Evolutionary conservation across 2,888 invertebrate genomes (phyloP).

Genomic region (Thereva unica): DNA sequence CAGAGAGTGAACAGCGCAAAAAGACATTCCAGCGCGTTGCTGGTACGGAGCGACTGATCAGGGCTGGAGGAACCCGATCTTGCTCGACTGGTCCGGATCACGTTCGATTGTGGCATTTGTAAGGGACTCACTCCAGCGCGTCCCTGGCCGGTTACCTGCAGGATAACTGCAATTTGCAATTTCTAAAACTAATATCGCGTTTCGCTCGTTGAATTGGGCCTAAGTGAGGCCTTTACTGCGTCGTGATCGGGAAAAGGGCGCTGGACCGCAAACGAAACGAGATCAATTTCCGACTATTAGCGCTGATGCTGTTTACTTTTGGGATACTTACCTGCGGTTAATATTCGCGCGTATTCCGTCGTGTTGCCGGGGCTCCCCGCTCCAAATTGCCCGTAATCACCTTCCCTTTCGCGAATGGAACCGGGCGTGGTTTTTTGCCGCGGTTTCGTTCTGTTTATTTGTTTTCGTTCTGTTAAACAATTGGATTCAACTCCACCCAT

Average conservation of each 20-base stretch:
- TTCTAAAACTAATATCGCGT: conserved; percentile 17
- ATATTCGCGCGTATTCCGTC: too few relatives aligned
- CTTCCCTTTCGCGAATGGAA: too few relatives aligned
- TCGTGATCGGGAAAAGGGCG: neutral
- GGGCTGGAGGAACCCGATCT: conserved; percentile 14
- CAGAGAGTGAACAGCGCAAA: conserved; percentile 18
- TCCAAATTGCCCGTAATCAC: too few relatives aligned
- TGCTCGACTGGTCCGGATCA: conserved; percentile 25
- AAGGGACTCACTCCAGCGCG: conserved; percentile 20
- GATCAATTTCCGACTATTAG: conserved; percentile 32
- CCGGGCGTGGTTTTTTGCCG: too few relatives aligned
- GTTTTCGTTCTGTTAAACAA: too few relatives aligned
- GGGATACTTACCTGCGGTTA: too few relatives aligned
- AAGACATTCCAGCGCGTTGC: conserved; percentile 21
- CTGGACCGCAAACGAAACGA: conserved; percentile 20
- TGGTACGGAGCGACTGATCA: neutral
- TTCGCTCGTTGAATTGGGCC: conserved; percentile 9
- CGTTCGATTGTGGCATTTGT: conserved; percentile 32
- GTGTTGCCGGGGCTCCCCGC: too few relatives aligned
- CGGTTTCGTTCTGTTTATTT: too few relatives aligned
- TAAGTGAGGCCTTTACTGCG: conserved; percentile 23
- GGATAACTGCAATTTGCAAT: conserved; percentile 14
- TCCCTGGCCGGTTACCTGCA: neutral
- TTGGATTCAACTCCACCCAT: too few relatives aligned
- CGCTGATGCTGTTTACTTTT: conserved; percentile 29